Conservation (phyloP, 30 jellyfish, hydroid and myxozoan species). For the Cassiopea andromeda region DNA sequence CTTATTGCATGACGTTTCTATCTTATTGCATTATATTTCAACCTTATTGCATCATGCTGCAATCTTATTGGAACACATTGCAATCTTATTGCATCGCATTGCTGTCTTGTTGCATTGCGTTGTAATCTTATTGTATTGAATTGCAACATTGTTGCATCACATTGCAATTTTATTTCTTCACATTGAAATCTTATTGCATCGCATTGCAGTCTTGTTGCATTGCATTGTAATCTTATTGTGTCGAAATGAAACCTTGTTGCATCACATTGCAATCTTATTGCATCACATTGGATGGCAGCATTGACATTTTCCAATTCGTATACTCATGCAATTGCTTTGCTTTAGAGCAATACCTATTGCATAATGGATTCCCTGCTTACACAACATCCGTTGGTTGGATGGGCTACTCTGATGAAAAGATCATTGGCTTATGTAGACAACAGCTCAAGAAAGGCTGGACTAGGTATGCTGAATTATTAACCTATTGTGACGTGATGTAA, state of each 20-base stretch:
- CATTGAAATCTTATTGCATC: neutral
- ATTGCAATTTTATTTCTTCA: neutral
- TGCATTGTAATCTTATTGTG: too few species aligned
- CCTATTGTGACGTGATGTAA: too few species aligned
- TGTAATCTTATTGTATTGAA: too few species aligned
- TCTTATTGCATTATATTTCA: too few species aligned
- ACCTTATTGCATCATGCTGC: too few species aligned
- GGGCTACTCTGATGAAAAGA: constrained; percentile 79
- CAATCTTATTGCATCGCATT: too few species aligned
- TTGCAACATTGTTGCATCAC: too few species aligned
- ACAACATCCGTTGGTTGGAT: constrained; percentile 86
- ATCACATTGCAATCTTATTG: neutral
- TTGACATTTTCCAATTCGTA: neutral
- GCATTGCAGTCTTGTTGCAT: constrained; percentile 49
- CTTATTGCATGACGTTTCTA: too few species aligned
- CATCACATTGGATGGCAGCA: neutral
- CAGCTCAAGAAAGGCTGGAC: constrained; percentile 80
- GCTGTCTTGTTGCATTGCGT: too few species aligned
- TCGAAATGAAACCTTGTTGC: too few species aligned
- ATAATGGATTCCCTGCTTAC: constrained; percentile 82
- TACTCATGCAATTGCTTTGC: neutral
- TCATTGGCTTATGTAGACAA: constrained; percentile 36
- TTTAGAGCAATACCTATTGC: constrained; percentile 39
- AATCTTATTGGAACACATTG: too few species aligned
- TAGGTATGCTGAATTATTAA: constrained; percentile 17